phyloP scores from a whole-genome alignment of 2,797 vertebrate genomes.

The Hoplostethus mediterraneus region DNA sequence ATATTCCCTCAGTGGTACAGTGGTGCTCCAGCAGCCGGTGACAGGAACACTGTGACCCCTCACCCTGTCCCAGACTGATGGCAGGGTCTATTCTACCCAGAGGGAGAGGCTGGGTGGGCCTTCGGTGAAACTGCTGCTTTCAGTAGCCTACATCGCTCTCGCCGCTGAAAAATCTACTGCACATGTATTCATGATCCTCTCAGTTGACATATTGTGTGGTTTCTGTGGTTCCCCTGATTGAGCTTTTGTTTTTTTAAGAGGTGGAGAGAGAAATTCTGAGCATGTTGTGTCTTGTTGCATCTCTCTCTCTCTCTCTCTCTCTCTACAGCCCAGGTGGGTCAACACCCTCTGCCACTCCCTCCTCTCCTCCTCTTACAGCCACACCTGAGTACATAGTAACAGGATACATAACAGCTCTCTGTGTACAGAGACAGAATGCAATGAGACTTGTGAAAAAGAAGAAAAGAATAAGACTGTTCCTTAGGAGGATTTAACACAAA shows the following conservation, averaged over 20 bases:
- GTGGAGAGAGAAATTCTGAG: neutral
- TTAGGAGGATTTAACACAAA: neutral
- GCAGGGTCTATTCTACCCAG: neutral
- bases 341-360: slow-evolving; percentile 28
- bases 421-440: neutral
- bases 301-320: neutral
- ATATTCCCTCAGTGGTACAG: neutral
- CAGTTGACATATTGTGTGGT: neutral
- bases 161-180: too few species aligned
- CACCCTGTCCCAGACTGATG: neutral
- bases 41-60: neutral
- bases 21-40: neutral
- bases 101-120: too few species aligned
- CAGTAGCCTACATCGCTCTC: neutral
- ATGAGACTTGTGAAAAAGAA: neutral
- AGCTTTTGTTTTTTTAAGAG: neutral
- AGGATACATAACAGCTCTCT: neutral
- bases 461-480: neutral
- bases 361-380: slow-evolving; percentile 6
- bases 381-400: slow-evolving; percentile 36
- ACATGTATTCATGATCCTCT: neutral
- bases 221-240: neutral
- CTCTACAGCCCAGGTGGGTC: slow-evolving; percentile 19
- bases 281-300: slow-evolving; percentile 15
- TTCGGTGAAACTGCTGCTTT: neutral